A percentile compares a stretch with the other conserved stretches of the same genome.
These are phyloP conservation scores for Papilio polytes DNA, from an alignment of 1,140 invertebrate species.

Conservation along the genomic window DNA sequence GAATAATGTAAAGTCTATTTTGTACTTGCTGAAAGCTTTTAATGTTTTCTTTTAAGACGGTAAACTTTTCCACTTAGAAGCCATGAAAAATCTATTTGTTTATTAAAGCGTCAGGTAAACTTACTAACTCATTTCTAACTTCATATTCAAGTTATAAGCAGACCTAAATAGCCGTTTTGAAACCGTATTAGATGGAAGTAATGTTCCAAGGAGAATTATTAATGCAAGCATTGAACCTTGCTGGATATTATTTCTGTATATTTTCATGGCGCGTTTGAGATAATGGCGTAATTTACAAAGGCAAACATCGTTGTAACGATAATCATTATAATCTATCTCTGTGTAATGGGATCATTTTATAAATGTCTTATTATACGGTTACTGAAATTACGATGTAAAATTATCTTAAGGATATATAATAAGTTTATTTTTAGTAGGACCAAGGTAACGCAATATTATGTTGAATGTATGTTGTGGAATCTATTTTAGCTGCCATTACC, in stretches of 20 bases:
- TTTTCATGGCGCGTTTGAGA: constrained; percentile 32
- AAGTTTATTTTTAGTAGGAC: background rate
- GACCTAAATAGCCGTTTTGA: constrained; percentile 2
- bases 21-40: background rate
- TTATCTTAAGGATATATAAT: background rate
- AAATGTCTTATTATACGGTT: constrained; percentile 23
- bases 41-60: constrained; percentile 6
- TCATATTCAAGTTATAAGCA: background rate
- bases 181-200: background rate
- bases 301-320: constrained; percentile 22
- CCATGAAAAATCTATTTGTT: background rate
- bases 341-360: constrained; percentile 5
- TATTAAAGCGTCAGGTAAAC: background rate
- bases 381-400: background rate
- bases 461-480: too few species aligned
- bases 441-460: background rate
- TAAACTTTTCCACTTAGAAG: background rate
- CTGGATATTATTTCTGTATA: constrained; percentile 12
- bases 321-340: constrained; percentile 34
- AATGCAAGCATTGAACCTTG: background rate
- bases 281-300: constrained; percentile 34
- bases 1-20: background rate
- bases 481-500: too few species aligned
- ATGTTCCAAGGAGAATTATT: background rate
- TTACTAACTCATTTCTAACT: constrained; percentile 4